These are phyloP conservation scores for Rhagoletis zephyria DNA, from an alignment of 1,140 invertebrate genomes.

Conservation along the genomic window DNA sequence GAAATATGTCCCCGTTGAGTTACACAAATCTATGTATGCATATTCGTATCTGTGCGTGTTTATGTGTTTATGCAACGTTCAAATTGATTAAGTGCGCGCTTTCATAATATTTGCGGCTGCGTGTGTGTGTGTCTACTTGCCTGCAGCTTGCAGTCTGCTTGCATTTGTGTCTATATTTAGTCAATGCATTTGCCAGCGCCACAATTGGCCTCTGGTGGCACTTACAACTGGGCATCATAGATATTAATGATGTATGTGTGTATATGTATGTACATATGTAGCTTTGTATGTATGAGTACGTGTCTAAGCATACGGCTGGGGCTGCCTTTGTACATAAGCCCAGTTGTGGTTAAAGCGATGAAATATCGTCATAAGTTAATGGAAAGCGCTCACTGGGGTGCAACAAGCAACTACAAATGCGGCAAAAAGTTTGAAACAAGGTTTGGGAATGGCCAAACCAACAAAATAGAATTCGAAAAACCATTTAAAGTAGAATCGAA, in stretches of 20 bases:
- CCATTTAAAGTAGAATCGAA: too few relatives aligned
- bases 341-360: too few relatives aligned
- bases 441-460: too few relatives aligned
- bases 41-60: background rate
- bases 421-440: too few relatives aligned
- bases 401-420: too few relatives aligned
- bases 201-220: background rate
- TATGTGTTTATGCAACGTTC: background rate
- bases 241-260: background rate
- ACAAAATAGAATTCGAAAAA: too few relatives aligned
- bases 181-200: background rate
- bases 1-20: too few relatives aligned
- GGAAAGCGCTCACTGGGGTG: too few relatives aligned
- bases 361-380: too few relatives aligned
- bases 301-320: background rate
- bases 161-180: background rate
- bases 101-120: background rate
- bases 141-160: background rate
- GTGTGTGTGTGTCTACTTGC: background rate
- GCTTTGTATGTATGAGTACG: background rate
- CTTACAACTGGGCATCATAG: background rate
- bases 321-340: too few relatives aligned
- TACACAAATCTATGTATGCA: too few relatives aligned
- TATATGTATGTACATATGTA: background rate
- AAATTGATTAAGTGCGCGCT: slow-evolving; percentile 7